Evolutionary conservation across 2,113 vertebrate genomes (phyloP), one percentile per base, ranked within the genome.

Genomic region (Labeo catla): DNA sequence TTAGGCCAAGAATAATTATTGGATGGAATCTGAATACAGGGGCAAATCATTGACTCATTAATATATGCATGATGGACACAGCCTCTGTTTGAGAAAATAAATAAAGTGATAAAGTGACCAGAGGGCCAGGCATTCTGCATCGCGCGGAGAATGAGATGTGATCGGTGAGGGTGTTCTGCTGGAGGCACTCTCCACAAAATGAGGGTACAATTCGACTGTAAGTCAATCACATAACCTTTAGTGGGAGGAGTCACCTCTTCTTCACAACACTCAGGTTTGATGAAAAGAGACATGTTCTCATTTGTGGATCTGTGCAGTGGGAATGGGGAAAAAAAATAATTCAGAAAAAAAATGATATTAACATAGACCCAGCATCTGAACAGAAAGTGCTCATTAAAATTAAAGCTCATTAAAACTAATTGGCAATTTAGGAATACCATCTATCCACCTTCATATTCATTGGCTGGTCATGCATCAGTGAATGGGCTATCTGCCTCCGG

Each of bases 361-460:
- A 86, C 84, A 82, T 50, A 85, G 76, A 85, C 70, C 57, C 76
- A 73, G 81, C 87, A 63, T 85, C 89, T 87, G 89, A 90, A 92
- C 85, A 86, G 86, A 43, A 87, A 88, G 88, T 74, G 68, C 92
- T 94, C 94, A 94, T 95, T 95, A 95, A 95, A 95, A 94, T 95
- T 93, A 95, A 95, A 93, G 86, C 92, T 95, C 93, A 95, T 95
- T 95, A 95, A 94, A 94, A 92, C 89, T 93, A 94, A 94, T 93
- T 93, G 94, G 65, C 93, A 94, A 94, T 93, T 94, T 93, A 93
- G 92, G 85, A 91, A 92, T 89, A 86, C 78, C 86, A 92, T 91
- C 88, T 87, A 87, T 92, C 84, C 83, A 45, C 23, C 88, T 82
- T 83, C 70, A 10, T 89, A 90, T 81, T 84, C 81, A 54, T 83